Base-by-base conservation (phyloP, 2,113 vertebrate genomes). In the Eudyptes chrysolophus region DNA sequence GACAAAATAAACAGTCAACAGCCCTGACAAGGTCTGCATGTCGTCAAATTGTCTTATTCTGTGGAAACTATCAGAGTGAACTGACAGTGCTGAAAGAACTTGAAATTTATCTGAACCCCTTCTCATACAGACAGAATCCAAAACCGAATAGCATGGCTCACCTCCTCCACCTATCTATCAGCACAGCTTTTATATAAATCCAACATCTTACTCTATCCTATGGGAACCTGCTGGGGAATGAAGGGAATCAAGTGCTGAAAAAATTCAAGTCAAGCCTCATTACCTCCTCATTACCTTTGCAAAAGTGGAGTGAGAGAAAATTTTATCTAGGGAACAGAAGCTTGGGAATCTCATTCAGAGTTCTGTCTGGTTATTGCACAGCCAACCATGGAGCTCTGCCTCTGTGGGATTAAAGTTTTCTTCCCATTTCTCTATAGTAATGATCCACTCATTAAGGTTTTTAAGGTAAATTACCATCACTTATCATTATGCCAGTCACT, bases 251-350 rank as follows among this genome's bases (percentile, higher is more conserved):
- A 98, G 98, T 91, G 97, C 97, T 98, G 98, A 98, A 98, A 98
- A 98, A 98, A 97, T 97, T 98, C 98, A 96, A 98, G 99, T 99
- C 99, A 99, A 98, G 99, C 98, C 99, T 99, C 99, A 99, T 99
- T 99, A 99, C 98, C 97, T 99, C 98, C 99, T 99, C 99, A 99
- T 99, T 99, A 99, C 98, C 98, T 99, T 98, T 98, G 98, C 98
- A 98, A 98, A 98, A 98, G 97, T 98, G 98, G 98, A 98, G 98
- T 97, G 98, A 98, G 98, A 98, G 97, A 98, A 92, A 97, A 97
- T 98, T 98, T 97, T 98, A 97, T 97, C 97, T 97, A 98, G 98
- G 97, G 97, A 98, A 97, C 97, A 96, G 97, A 96, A 98, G 98
- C 98, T 98, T 98, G 98, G 98, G 99, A 99, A 98, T 98, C 98